Percentiles rank a stretch among this genome's conserved stretches.
Conservation (phyloP, 2,113 vertebrate species). For the Eidolon helvum region DNA sequence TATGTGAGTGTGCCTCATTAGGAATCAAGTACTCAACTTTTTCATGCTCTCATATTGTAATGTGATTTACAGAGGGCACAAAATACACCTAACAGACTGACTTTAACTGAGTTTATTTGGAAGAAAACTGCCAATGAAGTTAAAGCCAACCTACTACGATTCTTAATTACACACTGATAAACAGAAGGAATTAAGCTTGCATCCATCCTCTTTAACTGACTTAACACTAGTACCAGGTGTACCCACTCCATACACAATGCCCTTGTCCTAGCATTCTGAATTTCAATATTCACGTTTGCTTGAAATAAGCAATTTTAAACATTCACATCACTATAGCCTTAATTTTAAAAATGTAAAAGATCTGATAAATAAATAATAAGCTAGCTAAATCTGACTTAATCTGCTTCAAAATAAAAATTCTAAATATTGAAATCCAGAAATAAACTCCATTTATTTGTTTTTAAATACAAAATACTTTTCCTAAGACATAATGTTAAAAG, state of each 20-base stretch:
- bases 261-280: not conserved
- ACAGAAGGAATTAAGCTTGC: not conserved
- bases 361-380: not conserved
- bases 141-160: not conserved
- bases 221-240: not conserved
- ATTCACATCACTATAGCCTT: not conserved
- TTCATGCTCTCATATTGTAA: not conserved
- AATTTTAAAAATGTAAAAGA: constrained; percentile 6
- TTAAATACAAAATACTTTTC: constrained; percentile 38
- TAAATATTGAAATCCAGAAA: not conserved
- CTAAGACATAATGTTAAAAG: not conserved
- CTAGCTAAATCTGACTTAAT: not conserved
- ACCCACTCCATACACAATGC: not conserved
- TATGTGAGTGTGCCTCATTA: not conserved
- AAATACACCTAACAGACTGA: not conserved
- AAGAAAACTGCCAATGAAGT: constrained; percentile 12
- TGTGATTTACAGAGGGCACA: not conserved
- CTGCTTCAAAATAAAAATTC: constrained; percentile 37
- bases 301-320: constrained; percentile 45
- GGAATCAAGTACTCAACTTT: not conserved
- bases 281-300: not conserved
- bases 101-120: not conserved
- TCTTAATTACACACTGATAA: not conserved
- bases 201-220: not conserved
- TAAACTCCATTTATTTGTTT: constrained; percentile 20